These are phyloP conservation scores for Linnaemya tessellans DNA, from an alignment of 2,888 invertebrate genomes.

Conservation along the genomic window DNA sequence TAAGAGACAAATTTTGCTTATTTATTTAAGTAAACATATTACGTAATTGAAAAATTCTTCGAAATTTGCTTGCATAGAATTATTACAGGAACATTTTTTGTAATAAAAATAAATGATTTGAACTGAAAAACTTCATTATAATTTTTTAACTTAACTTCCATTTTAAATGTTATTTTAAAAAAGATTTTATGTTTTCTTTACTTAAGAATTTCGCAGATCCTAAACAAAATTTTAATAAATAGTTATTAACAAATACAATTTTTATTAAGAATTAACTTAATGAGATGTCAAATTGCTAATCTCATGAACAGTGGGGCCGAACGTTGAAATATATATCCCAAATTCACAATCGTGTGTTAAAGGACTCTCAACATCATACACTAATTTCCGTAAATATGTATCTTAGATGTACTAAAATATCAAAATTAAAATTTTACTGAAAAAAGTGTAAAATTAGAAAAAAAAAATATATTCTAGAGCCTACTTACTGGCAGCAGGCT, in stretches of 20 bases:
- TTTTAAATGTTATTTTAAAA: constrained; percentile 13
- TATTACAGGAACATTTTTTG: background rate
- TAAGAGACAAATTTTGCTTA: background rate
- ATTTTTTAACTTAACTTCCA: background rate
- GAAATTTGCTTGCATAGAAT: background rate
- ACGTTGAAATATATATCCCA: no score
- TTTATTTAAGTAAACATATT: background rate
- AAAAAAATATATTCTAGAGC: no score
- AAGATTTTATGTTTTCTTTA: constrained; percentile 1
- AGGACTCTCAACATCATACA: no score
- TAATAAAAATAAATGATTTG: constrained; percentile 20
- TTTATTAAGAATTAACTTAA: background rate
- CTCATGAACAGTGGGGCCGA: background rate
- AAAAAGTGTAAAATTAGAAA: no score
- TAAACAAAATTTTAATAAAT: constrained; percentile 7
- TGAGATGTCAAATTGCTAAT: background rate
- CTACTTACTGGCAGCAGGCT: no score
- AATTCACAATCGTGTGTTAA: no score
- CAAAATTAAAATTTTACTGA: no score
- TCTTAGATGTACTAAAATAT: no score
- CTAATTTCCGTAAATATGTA: no score
- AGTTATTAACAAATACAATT: constrained; percentile 3
- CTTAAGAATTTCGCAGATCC: constrained; percentile 11
- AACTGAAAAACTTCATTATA: background rate
- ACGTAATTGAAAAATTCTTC: background rate